These are phyloP conservation scores for Myanophis thanlyinensis DNA, from an alignment of 2,113 vertebrate species.

Conservation along the genomic window DNA sequence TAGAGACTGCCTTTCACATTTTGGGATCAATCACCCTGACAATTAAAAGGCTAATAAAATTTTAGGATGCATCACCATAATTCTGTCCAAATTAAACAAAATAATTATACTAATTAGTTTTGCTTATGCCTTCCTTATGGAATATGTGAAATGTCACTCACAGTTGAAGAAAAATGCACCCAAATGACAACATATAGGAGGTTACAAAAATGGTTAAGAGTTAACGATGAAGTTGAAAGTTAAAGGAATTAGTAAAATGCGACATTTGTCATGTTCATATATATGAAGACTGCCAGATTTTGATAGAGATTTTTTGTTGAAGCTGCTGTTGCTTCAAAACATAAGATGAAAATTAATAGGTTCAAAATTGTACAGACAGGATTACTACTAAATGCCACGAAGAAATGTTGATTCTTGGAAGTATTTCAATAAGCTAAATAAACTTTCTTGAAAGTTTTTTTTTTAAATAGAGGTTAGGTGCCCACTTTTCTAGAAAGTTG, in stretches of 20 bases:
- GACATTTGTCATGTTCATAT: not conserved
- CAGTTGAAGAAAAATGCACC: not conserved
- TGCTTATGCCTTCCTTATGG: not conserved
- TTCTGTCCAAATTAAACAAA: not conserved
- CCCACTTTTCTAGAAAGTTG: not conserved
- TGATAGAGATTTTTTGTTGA: not conserved
- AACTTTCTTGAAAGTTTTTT: not conserved
- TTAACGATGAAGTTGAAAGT: not conserved
- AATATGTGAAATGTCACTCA: not conserved
- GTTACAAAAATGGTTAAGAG: not conserved
- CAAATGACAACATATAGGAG: not conserved
- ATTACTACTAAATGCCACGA: not conserved
- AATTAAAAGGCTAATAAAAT: not conserved
- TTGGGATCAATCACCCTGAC: not conserved
- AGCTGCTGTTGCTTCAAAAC: not conserved
- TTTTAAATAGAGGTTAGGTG: not conserved
- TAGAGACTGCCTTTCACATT: too few species aligned
- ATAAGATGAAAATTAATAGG: not conserved
- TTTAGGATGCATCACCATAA: not conserved
- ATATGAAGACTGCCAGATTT: not conserved
- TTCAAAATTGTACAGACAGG: not conserved
- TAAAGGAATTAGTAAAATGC: not conserved
- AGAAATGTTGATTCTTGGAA: not conserved
- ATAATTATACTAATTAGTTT: not conserved
- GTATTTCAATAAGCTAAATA: not conserved